Evolutionary conservation across 2,113 vertebrate genomes (phyloP), one percentile per base, ranked within the genome.

Genomic region (Heterochromis multidens): DNA sequence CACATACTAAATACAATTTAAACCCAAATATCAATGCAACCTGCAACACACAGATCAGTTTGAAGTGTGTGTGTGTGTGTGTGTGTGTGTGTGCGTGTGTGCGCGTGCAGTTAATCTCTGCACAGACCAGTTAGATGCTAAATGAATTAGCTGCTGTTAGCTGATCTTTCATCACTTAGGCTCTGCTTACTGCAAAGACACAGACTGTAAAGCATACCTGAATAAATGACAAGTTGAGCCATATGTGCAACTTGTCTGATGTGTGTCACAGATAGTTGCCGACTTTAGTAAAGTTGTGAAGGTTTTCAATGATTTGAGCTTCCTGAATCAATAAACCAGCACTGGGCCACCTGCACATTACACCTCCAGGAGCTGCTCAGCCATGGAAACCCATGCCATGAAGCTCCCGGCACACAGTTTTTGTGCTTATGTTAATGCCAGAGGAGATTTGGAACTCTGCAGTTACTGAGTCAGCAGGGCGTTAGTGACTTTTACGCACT

Each of bases 381-480:
- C 63, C 23, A 4, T 23, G 1, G 37, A 46, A 67, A 1, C 37
- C n/a, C 63, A 46, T 7, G 23, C n/a, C 63, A 46, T 7, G 23
- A 46, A 46, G 63, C 63, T 67, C 37, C 63, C 7, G 0, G n/a
- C n/a, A 1, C 37, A 27, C 63, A 3, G 9, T 0, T 43, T 67
- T 0, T 27, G 14, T 67, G 63, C 1, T 43, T 33, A 63, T 63
- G 61, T 54, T 54, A 54, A 54, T 54, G 52, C 2, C 3, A 8
- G 19, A n/a, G 52, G 37, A 40, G 37, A 8, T 40, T 40, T 40
- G 37, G 8, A 40, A 8, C 8, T 3, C 9, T n/a, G n/a, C n/a
- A n/a, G n/a, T n/a, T n/a, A n/a, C n/a, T n/a, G n/a, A n/a, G n/a
- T n/a, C n/a, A n/a, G n/a, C n/a, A n/a, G n/a, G n/a, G n/a, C n/a